Percentiles rank a stretch among this genome's conserved stretches.
phyloP scores from a whole-genome alignment of 2,888 invertebrate species.

The Podabrus alpinus region DNA sequence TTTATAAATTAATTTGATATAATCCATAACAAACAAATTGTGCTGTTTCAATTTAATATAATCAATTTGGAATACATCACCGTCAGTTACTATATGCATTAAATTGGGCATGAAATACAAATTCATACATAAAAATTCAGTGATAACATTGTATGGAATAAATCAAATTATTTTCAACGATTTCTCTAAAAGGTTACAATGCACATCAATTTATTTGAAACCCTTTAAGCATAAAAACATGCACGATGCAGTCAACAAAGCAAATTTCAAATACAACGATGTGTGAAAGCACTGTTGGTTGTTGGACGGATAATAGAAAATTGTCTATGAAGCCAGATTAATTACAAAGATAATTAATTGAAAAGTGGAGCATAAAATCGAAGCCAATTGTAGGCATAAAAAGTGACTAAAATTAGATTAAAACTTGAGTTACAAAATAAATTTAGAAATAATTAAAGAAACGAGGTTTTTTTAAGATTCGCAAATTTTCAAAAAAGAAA shows the following conservation, averaged over 20 bases:
- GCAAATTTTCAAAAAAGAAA: neutral
- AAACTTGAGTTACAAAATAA: neutral
- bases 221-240: neutral
- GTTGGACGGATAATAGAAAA: neutral
- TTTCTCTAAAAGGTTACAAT: neutral
- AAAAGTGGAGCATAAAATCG: neutral
- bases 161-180: neutral
- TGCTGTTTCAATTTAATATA: neutral
- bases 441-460: neutral
- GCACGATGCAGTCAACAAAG: neutral
- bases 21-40: neutral
- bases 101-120: neutral
- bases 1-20: neutral
- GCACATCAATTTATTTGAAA: neutral
- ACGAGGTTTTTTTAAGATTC: neutral
- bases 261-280: neutral
- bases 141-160: neutral
- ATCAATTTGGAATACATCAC: neutral
- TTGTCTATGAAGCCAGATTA: neutral
- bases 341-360: neutral
- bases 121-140: neutral
- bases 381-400: neutral
- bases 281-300: neutral
- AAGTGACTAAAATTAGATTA: neutral
- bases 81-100: neutral